These are phyloP conservation scores for Muraenolepis orangiensis DNA, from an alignment of 2,797 vertebrate species.

Conservation along the genomic window DNA sequence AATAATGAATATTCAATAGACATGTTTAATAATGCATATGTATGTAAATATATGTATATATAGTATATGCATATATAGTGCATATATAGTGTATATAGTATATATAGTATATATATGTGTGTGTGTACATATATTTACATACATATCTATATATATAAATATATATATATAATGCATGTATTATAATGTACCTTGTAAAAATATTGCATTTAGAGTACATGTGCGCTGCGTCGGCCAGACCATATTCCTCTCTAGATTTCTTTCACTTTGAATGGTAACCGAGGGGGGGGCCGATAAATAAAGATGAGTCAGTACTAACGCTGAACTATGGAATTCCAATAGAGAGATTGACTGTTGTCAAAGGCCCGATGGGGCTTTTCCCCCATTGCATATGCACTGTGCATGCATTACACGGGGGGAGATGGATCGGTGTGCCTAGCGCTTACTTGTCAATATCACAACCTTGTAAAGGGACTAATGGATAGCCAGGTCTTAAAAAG, in stretches of 20 bases:
- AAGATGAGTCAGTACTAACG: constrained; percentile 44
- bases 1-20: too few relatives aligned
- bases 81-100: too few relatives aligned
- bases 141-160: too few relatives aligned
- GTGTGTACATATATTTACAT: too few relatives aligned
- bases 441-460: constrained; percentile 61
- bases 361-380: constrained; percentile 47
- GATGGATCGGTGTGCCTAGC: constrained; percentile 57
- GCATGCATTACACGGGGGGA: constrained; percentile 50
- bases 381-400: constrained; percentile 56
- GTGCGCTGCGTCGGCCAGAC: not conserved
- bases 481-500: constrained; percentile 63
- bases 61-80: too few relatives aligned
- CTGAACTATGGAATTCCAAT: constrained; percentile 62
- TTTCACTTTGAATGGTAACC: not conserved
- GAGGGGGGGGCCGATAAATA: constrained; percentile 33
- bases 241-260: constrained; percentile 1
- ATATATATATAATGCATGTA: too few relatives aligned
- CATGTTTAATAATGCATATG: too few relatives aligned
- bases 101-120: too few relatives aligned
- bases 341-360: constrained; percentile 38
- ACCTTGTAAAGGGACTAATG: constrained; percentile 63
- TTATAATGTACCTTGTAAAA: too few relatives aligned
- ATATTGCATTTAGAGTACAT: not conserved
- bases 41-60: too few relatives aligned